These are phyloP conservation scores for Dendrophyllia cribrosa DNA, from an alignment of 64 coral and sea anemone species.

Conservation along the genomic window DNA sequence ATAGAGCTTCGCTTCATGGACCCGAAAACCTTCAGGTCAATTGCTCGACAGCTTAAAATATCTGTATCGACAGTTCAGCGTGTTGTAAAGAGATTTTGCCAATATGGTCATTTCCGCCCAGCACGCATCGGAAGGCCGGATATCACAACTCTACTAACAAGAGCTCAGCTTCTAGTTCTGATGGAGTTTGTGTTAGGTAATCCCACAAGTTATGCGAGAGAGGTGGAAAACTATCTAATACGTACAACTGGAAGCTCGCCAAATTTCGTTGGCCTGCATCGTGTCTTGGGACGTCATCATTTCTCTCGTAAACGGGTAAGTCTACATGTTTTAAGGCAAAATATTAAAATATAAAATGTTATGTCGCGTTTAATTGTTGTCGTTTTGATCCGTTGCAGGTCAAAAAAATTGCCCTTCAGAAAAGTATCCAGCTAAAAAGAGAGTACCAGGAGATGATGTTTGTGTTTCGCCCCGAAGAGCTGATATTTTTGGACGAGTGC, in stretches of 20 bases:
- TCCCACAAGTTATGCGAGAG: conserved; percentile 18
- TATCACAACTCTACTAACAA: conserved; percentile 44
- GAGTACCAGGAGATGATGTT: conserved; percentile 23
- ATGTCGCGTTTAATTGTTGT: neutral
- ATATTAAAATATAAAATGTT: neutral
- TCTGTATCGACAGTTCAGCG: conserved; percentile 27
- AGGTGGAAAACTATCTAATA: conserved; percentile 34
- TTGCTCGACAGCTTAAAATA: conserved; percentile 4
- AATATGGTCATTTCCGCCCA: conserved; percentile 49
- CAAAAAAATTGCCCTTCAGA: conserved; percentile 58
- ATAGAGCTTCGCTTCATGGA: conserved; percentile 27
- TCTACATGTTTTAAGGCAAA: neutral
- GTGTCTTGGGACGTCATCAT: conserved; percentile 28
- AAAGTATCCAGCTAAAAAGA: conserved; percentile 1
- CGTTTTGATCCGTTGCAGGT: conserved; percentile 16
- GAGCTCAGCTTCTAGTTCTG: conserved; percentile 44
- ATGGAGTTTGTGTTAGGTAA: conserved; percentile 41
- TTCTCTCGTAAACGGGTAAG: conserved; percentile 43
- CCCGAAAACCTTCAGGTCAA: conserved; percentile 9
- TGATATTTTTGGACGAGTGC: conserved; percentile 46
- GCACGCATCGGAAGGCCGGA: conserved; percentile 52
- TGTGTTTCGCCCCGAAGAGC: conserved; percentile 42
- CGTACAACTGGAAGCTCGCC: conserved; percentile 5
- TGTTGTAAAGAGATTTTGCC: conserved; percentile 18
- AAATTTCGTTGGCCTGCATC: conserved; percentile 30